Evolutionary conservation across 2,113 vertebrate genomes (phyloP), one percentile per base, ranked within the genome.

Genomic region (Phalacrocorax pelagicus): DNA sequence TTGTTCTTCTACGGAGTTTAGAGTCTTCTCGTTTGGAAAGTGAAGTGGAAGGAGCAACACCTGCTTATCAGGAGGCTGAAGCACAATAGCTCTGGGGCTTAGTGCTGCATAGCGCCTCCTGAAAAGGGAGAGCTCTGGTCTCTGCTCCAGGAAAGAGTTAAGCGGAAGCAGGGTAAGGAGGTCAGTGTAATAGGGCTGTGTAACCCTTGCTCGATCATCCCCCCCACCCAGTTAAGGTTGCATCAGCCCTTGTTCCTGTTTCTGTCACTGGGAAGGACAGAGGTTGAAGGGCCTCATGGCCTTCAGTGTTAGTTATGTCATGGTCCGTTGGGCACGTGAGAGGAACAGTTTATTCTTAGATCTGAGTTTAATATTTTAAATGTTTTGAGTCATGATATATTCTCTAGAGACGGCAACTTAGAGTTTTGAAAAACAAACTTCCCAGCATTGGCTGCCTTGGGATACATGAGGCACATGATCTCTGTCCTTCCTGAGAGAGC

Each of bases 51-150:
- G 23, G 52, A 80, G 55, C 11, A 21, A 32, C 10, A 32, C 40
- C 9, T 75, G 27, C 49, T 85, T 34, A 9, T 34, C 24, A 23
- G 58, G 49, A 90, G 38, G 7, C 8, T 57, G 71, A 67, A 49
- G 47, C 40, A 59, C 16, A 47, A 14, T 1, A 49, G 24, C 10
- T 61, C 23, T n/a, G n/a, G 52, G 27, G 22, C 38, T 66, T 54
- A 34, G 29, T 62, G 27, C 38, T 82, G 12, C 0, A 0, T 11
- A 40, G 13, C 0, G 0, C 59, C 71, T 78, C 22, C n/a, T 20
- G 49, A 79, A 83, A 57, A 44, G 67, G n/a, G 57, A 81, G 57
- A 81, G 42, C 17, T 77, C 42, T 57, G 15, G 26, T 72, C 34
- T 83, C 26, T 69, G 61, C 49, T 74, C 74, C 66, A 51, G 83